Evolutionary conservation across 2,113 vertebrate genomes (phyloP), one percentile per base, ranked within the genome.

Genomic region (Mustela nigripes): DNA sequence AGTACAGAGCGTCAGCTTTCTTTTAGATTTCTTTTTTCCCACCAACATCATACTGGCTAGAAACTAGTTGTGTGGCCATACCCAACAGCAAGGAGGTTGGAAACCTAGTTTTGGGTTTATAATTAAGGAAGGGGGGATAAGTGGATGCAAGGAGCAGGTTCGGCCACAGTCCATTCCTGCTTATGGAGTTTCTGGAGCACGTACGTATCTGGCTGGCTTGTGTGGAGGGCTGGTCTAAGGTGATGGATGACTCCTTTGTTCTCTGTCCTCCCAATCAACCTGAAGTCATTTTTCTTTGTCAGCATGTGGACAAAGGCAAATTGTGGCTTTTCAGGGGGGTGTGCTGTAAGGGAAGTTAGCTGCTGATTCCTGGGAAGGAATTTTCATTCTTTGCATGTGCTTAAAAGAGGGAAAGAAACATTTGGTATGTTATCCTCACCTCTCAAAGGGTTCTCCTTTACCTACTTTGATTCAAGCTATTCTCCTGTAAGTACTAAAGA

Each of bases 91-190:
- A 56, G 53, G 48, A 81, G 22, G 22, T 33, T 28, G 22, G 53
- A 42, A 58, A 62, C 7, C 22, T 50, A 36, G 33, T 14, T 81
- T 7, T 79, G 36, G 42, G 2, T 36, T 96, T 60, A 5, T 74
- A 73, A 36, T 15, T 65, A 79, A 31, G 90, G 8, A 53, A 71
- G 45, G 19, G 4, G 36, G 4, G 10, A 2, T n/a, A 11, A 33
- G 31, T 1, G 26, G 42, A 76, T 76, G 80, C 67, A 1, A 0
- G 7, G 50, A 63, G 33, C 21, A 31, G 36, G 36, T 89, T 18
- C 0, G 0, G 14, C 28, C 65, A 7, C 11, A 1, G 4, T 42
- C 2, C 0, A 1, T 19, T 82, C 15, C 89, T 80, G 80, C 45
- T 48, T 36, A 0, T 19, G 28, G 22, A 60, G 39, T 14, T 53